Evolutionary conservation across 2,797 vertebrate species (phyloP).

Genomic region (Neosalanx taihuensis): DNA sequence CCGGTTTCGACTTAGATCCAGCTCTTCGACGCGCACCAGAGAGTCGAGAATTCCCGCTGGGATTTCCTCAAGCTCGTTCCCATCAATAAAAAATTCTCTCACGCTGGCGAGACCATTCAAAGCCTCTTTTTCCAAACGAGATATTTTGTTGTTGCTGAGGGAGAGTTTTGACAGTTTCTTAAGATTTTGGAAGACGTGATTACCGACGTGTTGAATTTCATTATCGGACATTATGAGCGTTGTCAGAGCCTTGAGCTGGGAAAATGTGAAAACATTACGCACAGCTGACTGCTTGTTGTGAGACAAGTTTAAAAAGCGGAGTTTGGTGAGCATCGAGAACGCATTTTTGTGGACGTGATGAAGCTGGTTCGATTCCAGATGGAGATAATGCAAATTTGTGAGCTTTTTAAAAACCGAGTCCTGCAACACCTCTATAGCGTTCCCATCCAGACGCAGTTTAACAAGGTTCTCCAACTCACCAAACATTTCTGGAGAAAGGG

Average conservation of each 20-base stretch:
- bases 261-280: conserved; percentile 77
- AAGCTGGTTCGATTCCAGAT: conserved; percentile 88
- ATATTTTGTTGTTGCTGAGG: conserved; percentile 83
- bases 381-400: conserved; percentile 83
- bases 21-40: conserved; percentile 78
- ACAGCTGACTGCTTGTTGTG: conserved; percentile 85
- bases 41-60: conserved; percentile 81
- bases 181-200: conserved; percentile 83
- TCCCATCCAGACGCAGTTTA: conserved; percentile 88
- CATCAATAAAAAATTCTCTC: conserved; percentile 83
- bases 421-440: conserved; percentile 78
- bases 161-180: conserved; percentile 81
- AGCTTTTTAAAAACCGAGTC: conserved; percentile 84
- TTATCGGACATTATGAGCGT: conserved; percentile 88
- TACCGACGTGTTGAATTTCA: conserved; percentile 78
- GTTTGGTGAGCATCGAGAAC: conserved; percentile 80
- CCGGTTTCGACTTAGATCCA: conserved; percentile 85
- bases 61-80: conserved; percentile 83
- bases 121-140: conserved; percentile 74
- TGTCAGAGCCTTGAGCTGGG: conserved; percentile 78
- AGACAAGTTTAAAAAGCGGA: conserved; percentile 89
- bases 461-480: conserved; percentile 77
- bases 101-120: conserved; percentile 80
- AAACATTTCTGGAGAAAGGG: conserved; percentile 78
- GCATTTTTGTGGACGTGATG: conserved; percentile 84